Conservation (phyloP, 2,797 vertebrate genomes). For the Coranthus polyacanthus region DNA sequence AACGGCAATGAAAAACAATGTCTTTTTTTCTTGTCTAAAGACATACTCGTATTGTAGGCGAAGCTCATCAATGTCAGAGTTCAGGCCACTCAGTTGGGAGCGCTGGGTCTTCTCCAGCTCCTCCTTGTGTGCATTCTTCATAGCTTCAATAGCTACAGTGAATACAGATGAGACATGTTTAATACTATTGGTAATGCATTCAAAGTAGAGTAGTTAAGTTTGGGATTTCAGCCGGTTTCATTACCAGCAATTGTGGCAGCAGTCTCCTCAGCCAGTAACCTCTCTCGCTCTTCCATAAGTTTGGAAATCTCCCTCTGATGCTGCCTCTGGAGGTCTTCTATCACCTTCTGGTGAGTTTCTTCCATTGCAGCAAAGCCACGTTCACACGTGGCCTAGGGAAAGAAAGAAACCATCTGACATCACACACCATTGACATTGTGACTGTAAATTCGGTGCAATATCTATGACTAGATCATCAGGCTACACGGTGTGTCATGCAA, state of each 20-base stretch:
- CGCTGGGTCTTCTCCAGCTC: conserved; percentile 96
- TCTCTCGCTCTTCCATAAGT: conserved; percentile 94
- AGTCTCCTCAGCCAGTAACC: conserved; percentile 94
- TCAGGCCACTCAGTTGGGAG: conserved; percentile 93
- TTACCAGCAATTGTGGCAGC: conserved; percentile 97
- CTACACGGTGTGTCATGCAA: conserved; percentile 51
- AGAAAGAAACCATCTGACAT: conserved; percentile 9
- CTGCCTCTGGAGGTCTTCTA: conserved; percentile 95
- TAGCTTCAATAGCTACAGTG: conserved; percentile 94
- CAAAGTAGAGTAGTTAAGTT: background rate
- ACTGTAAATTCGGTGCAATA: conserved; percentile 31
- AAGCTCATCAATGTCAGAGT: conserved; percentile 93
- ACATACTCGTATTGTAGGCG: conserved; percentile 93
- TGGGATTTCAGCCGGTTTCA: background rate
- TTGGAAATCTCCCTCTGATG: conserved; percentile 97
- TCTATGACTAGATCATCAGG: conserved; percentile 28
- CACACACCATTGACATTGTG: conserved; percentile 4
- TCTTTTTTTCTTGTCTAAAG: background rate
- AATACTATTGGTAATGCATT: background rate
- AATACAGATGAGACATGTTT: conserved; percentile 1
- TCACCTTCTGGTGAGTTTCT: conserved; percentile 96
- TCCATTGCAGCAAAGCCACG: conserved; percentile 98
- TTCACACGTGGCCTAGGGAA: conserved; percentile 93
- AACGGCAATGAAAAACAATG: too few relatives aligned
- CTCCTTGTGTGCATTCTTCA: conserved; percentile 98